These are phyloP conservation scores for Sphinx pinastri DNA, from an alignment of 2,888 invertebrate species.

Conservation along the genomic window DNA sequence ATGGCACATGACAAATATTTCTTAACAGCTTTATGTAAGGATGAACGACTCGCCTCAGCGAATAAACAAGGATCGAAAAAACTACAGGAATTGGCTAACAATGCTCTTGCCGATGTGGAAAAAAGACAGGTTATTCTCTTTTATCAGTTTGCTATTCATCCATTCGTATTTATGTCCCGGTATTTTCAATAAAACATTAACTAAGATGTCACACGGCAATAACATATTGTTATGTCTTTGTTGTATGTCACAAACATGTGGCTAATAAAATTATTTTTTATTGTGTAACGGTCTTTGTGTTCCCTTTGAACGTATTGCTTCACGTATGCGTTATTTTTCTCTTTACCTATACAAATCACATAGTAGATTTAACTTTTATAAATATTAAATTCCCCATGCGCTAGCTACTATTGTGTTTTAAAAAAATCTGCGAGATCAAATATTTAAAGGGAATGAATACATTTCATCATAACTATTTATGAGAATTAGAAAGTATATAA, in stretches of 20 bases:
- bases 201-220: background rate
- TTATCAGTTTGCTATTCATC: background rate
- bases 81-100: constrained; percentile 65
- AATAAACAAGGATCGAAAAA: constrained; percentile 69
- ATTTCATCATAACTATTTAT: too few relatives aligned
- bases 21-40: constrained; percentile 68
- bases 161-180: background rate
- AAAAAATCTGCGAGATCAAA: too few relatives aligned
- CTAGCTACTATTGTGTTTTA: too few relatives aligned
- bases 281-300: constrained; percentile 12
- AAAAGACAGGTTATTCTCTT: constrained; percentile 63
- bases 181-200: constrained; percentile 1
- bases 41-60: constrained; percentile 71
- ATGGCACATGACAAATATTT: constrained; percentile 81
- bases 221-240: constrained; percentile 3
- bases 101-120: constrained; percentile 68
- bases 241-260: constrained; percentile 12
- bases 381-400: background rate
- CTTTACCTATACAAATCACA: background rate
- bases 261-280: constrained; percentile 11
- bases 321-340: constrained; percentile 32
- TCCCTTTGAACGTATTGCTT: constrained; percentile 9
- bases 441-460: too few relatives aligned
- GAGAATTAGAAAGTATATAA: too few relatives aligned
- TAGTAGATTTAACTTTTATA: background rate